Percentiles rank a stretch among this genome's conserved stretches.
phyloP scores from a whole-genome alignment of 2,888 invertebrate species.

The Acronicta aceris region DNA sequence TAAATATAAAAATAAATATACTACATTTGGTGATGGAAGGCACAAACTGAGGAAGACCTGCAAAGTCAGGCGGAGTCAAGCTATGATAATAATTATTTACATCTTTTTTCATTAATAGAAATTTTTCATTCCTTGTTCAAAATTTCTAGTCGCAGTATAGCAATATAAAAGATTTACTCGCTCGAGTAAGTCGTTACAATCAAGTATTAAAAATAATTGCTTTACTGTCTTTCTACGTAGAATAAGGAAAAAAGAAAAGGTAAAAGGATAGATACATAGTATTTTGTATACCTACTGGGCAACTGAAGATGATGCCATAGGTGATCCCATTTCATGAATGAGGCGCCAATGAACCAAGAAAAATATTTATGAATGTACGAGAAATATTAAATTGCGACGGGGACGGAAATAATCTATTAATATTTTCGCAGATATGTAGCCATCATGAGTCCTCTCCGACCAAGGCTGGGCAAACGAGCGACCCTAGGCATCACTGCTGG shows the following conservation, averaged over 20 bases:
- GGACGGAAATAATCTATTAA: too few relatives aligned
- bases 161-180: conserved; percentile 18
- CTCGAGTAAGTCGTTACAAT: conserved; percentile 24
- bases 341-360: too few relatives aligned
- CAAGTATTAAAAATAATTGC: conserved; percentile 40
- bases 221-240: background rate
- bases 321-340: too few relatives aligned
- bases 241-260: background rate
- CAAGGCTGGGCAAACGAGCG: conserved; percentile 95
- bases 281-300: too few relatives aligned
- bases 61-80: background rate
- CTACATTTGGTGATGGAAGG: too few relatives aligned
- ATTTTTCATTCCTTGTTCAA: background rate
- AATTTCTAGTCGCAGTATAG: background rate
- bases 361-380: too few relatives aligned
- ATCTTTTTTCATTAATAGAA: too few relatives aligned
- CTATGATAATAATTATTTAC: background rate
- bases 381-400: too few relatives aligned
- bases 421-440: conserved; percentile 96
- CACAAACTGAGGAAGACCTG: too few relatives aligned
- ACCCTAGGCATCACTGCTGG: conserved; percentile 95
- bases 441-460: conserved; percentile 97
- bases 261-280: background rate
- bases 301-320: too few relatives aligned
- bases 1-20: too few relatives aligned